These are phyloP conservation scores for Vidua chalybeata DNA, from an alignment of 2,113 vertebrate genomes.

Conservation along the genomic window DNA sequence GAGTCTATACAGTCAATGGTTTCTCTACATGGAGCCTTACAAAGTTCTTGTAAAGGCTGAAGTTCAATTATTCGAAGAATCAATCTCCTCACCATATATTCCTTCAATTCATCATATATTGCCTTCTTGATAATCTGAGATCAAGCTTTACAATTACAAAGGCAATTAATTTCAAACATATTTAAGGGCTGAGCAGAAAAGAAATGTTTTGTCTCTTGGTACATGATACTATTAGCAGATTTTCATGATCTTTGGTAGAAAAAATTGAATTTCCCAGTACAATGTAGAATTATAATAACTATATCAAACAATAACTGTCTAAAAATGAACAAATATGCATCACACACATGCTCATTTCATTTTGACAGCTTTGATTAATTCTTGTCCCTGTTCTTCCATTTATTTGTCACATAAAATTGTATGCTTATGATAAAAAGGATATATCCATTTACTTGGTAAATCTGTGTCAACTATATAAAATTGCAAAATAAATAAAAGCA, in stretches of 20 bases:
- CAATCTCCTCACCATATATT: background rate
- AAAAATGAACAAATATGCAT: conserved; percentile 18
- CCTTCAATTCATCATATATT: background rate
- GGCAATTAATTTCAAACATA: background rate
- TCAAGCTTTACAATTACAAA: background rate
- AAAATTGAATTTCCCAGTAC: background rate
- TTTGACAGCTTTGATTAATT: background rate
- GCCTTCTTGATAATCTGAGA: background rate
- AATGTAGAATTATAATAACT: conserved; percentile 30
- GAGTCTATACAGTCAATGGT: background rate
- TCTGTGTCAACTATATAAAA: background rate
- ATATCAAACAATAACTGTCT: conserved; percentile 1
- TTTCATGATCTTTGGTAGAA: background rate
- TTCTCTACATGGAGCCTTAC: background rate
- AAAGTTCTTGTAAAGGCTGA: background rate
- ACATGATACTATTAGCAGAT: background rate
- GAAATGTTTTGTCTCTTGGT: background rate
- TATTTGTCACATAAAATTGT: conserved; percentile 16
- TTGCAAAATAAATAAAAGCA: background rate
- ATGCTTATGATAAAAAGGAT: background rate
- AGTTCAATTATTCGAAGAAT: background rate
- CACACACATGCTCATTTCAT: background rate
- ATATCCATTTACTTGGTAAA: background rate
- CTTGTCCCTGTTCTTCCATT: background rate
- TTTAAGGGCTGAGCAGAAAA: background rate